These are phyloP conservation scores for Seira ritae DNA, from an alignment of 2,888 invertebrate genomes.

Conservation along the genomic window DNA sequence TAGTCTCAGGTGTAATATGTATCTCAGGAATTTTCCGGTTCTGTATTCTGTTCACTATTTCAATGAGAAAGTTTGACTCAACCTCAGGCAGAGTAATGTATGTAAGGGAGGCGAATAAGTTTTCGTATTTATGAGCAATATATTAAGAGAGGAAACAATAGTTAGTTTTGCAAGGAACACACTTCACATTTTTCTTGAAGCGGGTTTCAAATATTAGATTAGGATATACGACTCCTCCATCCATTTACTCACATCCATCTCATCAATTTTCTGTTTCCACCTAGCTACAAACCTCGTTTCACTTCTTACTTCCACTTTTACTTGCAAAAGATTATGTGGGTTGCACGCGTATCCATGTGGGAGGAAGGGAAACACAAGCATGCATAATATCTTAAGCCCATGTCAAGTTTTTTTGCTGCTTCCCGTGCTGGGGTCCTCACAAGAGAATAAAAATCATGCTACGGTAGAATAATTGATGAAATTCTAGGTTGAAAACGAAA, in stretches of 20 bases:
- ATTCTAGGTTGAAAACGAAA: constrained; percentile 49
- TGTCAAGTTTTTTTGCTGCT: not conserved
- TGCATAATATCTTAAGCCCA: constrained; percentile 22
- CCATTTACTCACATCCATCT: constrained; percentile 39
- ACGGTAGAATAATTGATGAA: constrained; percentile 58
- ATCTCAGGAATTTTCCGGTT: no score
- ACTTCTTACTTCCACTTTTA: constrained; percentile 3
- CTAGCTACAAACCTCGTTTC: constrained; percentile 33
- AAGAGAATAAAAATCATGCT: not conserved
- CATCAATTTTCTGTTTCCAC: constrained; percentile 35
- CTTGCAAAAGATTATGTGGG: constrained; percentile 16
- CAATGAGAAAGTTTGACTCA: no score
- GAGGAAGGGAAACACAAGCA: not conserved
- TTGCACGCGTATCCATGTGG: constrained; percentile 17
- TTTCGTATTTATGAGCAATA: no score
- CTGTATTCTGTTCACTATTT: no score
- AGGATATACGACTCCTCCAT: constrained; percentile 33
- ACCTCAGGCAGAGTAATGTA: no score
- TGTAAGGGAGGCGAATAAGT: no score
- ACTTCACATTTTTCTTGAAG: not conserved
- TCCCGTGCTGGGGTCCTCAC: constrained; percentile 22
- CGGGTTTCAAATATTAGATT: constrained; percentile 26
- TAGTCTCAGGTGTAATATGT: no score
- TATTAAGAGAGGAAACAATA: not conserved
- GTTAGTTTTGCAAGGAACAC: not conserved